phyloP scores from a whole-genome alignment of 2,888 invertebrate genomes.

The Mesodorylaimus sp. region DNA sequence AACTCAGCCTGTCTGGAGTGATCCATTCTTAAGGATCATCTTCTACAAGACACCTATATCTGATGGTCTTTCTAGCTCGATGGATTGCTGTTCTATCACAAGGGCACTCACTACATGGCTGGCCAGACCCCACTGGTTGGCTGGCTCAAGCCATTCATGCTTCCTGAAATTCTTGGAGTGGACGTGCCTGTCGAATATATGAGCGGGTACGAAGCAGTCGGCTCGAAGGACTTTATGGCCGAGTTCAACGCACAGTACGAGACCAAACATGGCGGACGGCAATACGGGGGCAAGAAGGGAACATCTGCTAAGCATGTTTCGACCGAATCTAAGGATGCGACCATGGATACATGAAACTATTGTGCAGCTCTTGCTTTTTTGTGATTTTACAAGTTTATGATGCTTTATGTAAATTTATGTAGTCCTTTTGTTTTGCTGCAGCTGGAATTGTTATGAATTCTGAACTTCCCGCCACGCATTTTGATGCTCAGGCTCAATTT shows the following conservation, averaged over 20 bases:
- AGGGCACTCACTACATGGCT: conserved; percentile 53
- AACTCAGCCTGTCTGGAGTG: too few species aligned
- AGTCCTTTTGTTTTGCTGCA: too few species aligned
- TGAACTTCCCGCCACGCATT: neutral
- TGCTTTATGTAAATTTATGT: too few species aligned
- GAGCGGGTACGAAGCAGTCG: neutral
- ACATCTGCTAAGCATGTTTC: too few species aligned
- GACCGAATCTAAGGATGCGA: too few species aligned
- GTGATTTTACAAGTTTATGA: too few species aligned
- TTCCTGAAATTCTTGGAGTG: conserved; percentile 22
- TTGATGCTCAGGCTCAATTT: neutral
- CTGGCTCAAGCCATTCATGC: conserved; percentile 52
- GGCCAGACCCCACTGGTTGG: conserved; percentile 69
- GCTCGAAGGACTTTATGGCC: neutral
- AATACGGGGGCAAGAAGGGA: too few species aligned
- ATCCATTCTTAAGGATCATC: too few species aligned
- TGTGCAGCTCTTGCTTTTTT: too few species aligned
- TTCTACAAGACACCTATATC: too few species aligned
- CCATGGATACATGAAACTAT: too few species aligned
- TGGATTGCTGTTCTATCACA: conserved; percentile 78
- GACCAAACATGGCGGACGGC: too few species aligned
- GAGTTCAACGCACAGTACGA: neutral
- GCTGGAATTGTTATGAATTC: neutral
- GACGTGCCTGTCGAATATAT: conserved; percentile 11
- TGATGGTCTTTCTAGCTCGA: conserved; percentile 43